A percentile compares a stretch with the other conserved stretches of the same genome.
These are phyloP conservation scores for Garra rufa DNA, from an alignment of 2,113 vertebrate genomes.

Conservation along the genomic window DNA sequence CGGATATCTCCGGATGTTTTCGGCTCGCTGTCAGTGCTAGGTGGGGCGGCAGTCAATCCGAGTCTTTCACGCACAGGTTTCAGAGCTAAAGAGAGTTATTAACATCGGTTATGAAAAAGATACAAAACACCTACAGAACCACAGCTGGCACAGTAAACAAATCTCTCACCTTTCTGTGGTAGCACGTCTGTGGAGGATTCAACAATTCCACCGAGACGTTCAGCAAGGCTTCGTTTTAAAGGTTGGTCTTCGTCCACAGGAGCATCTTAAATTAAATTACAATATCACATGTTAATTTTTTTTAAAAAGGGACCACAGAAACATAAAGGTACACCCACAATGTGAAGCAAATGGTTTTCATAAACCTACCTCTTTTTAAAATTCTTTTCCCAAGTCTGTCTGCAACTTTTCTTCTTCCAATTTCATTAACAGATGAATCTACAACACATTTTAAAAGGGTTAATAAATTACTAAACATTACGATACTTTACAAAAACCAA, in stretches of 20 bases:
- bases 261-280: conserved; percentile 55
- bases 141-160: not conserved
- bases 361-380: conserved; percentile 51
- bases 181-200: conserved; percentile 63
- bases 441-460: not conserved
- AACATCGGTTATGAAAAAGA: not conserved
- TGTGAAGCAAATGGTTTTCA: not conserved
- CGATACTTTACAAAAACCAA: not conserved
- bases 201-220: conserved; percentile 85
- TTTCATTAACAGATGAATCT: conserved; percentile 63
- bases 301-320: not conserved
- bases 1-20: conserved; percentile 77
- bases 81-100: conserved; percentile 63
- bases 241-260: conserved; percentile 62
- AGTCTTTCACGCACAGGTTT: conserved; percentile 84
- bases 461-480: not conserved
- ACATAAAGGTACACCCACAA: not conserved
- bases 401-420: conserved; percentile 71
- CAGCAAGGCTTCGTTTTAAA: conserved; percentile 80
- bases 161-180: conserved; percentile 77
- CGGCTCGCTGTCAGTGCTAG: conserved; percentile 46
- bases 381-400: conserved; percentile 81
- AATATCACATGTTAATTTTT: not conserved
- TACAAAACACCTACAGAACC: not conserved
- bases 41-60: conserved; percentile 68